Evolutionary conservation across 1,140 invertebrate species (phyloP), one percentile per base, ranked within the genome.

Genomic region (Papilio helenus): DNA sequence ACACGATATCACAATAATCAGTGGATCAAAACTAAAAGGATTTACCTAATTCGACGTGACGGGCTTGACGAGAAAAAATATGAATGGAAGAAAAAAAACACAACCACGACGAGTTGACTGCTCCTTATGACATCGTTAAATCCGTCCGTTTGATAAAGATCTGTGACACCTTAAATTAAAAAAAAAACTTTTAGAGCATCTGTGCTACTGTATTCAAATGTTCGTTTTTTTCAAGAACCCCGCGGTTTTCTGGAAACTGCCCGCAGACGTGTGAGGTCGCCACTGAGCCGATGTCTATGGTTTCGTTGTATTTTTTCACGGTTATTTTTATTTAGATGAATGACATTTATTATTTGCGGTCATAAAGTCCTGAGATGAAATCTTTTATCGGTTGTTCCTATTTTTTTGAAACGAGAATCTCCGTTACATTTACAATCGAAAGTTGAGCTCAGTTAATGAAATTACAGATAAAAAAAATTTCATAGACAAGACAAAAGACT

Each of bases 201-300:
- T 91, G 91, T 88, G 86, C 90, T 94, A 93, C 92, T 92, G 92
- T 93, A 93, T 94, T 94, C 87, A 93, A 94, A 94, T 94, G 78
- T 84, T 79, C 86, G 89, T 92, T 93, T 68, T 93, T 91, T 83
- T 80, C 71, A 84, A 87, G 76, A 89, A 88, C 89, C 90, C 89
- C 83, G 89, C 84, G 83, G 89, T 86, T 90, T 90, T 87, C 83
- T 81, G 85, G 87, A 91, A 93, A 90, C 87, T 80, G 87, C 88
- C 90, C 92, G 81, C 80, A 87, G 81, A 83, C 86, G 87, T 89
- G 90, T 91, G 90, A 84, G 89, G 89, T 93, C 89, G 89, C 68
- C 76, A 88, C 87, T 88, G 86, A 87, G 84, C 72, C 85, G 49
- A 85, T 85, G 86, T 86, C 74, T 81, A 83, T 81, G 76, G 83